Conservation (phyloP, 2,888 invertebrate species). For the Trissolcus brochymenae region DNA sequence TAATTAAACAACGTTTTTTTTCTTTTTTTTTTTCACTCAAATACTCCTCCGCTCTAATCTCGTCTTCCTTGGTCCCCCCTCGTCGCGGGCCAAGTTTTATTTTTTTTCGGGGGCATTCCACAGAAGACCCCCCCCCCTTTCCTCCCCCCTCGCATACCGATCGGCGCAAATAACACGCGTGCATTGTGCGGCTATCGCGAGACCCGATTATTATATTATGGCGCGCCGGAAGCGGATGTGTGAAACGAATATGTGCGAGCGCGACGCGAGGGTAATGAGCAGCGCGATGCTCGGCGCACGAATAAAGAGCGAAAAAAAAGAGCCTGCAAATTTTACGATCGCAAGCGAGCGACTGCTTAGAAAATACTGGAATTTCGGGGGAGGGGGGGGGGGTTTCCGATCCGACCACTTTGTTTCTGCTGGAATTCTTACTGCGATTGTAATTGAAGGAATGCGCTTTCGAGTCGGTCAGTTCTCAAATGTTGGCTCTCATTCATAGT, state of each 20-base stretch:
- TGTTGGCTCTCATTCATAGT: background rate
- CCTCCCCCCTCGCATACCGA: conserved; percentile 43
- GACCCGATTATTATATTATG: conserved; percentile 71
- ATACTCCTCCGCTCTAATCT: conserved; percentile 15
- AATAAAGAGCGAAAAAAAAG: conserved; percentile 34
- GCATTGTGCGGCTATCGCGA: conserved; percentile 65
- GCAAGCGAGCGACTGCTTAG: background rate
- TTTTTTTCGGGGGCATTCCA: conserved; percentile 56
- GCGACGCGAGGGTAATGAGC: conserved; percentile 66
- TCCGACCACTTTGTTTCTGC: conserved; percentile 25
- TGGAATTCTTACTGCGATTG: conserved; percentile 15
- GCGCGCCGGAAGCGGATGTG: conserved; percentile 75
- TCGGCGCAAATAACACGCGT: conserved; percentile 63
- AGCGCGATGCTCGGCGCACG: conserved; percentile 52
- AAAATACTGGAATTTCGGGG: conserved; percentile 20
- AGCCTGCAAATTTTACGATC: conserved; percentile 30
- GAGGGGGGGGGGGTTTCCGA: too few species aligned
- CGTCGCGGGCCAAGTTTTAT: conserved; percentile 41
- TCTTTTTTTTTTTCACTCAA: conserved; percentile 51
- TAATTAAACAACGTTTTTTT: conserved; percentile 74
- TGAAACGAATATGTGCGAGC: conserved; percentile 69
- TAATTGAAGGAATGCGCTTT: conserved; percentile 10
- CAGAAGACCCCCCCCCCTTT: conserved; percentile 38
- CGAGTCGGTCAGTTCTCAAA: conserved; percentile 9
- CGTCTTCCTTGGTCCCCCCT: conserved; percentile 2